Evolutionary conservation across 2,797 vertebrate genomes (phyloP).

Genomic region (Spea hammondii): DNA sequence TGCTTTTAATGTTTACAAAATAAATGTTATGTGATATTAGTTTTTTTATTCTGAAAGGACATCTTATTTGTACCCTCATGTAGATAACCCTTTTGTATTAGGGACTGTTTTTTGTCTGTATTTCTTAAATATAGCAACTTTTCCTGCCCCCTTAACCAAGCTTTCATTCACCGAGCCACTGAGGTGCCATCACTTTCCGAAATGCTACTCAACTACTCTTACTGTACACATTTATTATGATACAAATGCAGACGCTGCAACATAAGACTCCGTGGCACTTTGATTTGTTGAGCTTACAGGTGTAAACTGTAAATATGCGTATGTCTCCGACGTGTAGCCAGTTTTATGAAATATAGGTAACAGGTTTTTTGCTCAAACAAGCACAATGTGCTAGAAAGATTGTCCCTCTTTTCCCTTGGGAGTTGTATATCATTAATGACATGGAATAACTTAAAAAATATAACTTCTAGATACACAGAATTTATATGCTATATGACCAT

Average conservation of each 20-base stretch:
- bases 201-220: slow-evolving; percentile 12
- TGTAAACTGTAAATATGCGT: slow-evolving; percentile 29
- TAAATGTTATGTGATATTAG: too few species aligned
- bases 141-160: neutral
- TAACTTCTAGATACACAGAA: neutral
- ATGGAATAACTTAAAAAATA: neutral
- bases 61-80: too few species aligned
- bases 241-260: slow-evolving; percentile 19
- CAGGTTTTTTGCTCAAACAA: slow-evolving; percentile 14
- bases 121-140: too few species aligned
- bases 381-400: slow-evolving; percentile 18
- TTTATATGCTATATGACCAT: too few species aligned
- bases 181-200: slow-evolving; percentile 32
- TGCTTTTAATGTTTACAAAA: too few species aligned
- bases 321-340: slow-evolving; percentile 27
- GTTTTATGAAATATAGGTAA: slow-evolving; percentile 23
- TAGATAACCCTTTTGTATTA: too few species aligned
- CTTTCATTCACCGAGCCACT: slow-evolving; percentile 29
- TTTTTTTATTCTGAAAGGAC: too few species aligned
- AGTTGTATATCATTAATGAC: slow-evolving; percentile 6
- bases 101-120: too few species aligned
- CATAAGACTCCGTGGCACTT: slow-evolving; percentile 6
- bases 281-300: slow-evolving; percentile 34
- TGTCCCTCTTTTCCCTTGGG: neutral
- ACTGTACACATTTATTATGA: slow-evolving; percentile 28